Evolutionary conservation across 2,113 vertebrate genomes (phyloP).

Genomic region (Myotis davidii): DNA sequence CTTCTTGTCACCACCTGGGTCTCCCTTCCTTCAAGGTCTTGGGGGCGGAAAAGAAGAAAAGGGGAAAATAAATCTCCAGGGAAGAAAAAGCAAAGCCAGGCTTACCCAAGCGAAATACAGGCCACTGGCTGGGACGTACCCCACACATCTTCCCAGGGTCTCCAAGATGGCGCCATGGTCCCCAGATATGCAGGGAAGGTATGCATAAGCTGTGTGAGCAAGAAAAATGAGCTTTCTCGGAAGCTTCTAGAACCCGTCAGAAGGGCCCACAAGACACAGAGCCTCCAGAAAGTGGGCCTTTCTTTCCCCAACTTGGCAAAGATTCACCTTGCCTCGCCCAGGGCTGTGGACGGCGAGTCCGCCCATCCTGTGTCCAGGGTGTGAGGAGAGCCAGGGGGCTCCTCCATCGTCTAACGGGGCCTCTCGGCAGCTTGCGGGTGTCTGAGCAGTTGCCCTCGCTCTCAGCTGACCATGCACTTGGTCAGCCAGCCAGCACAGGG

Average conservation of each 20-base stretch:
- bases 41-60: not conserved
- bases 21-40: not conserved
- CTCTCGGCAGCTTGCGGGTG: not conserved
- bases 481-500: not conserved
- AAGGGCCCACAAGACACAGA: not conserved
- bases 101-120: not conserved
- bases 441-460: not conserved
- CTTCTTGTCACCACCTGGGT: not conserved
- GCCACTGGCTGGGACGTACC: not conserved
- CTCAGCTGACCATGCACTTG: not conserved
- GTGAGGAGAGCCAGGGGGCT: not conserved
- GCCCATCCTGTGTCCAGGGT: not conserved
- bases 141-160: not conserved
- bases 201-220: not conserved
- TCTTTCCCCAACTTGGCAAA: not conserved
- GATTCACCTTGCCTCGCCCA: not conserved
- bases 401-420: not conserved
- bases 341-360: not conserved
- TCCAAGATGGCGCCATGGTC: not conserved
- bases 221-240: not conserved
- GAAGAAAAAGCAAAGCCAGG: constrained; percentile 19
- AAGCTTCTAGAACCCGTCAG: not conserved
- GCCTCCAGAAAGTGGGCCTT: not conserved
- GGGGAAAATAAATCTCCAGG: not conserved
- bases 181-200: not conserved